phyloP scores from a whole-genome alignment of 2,113 vertebrate genomes.

The Pituophis catenifer region DNA sequence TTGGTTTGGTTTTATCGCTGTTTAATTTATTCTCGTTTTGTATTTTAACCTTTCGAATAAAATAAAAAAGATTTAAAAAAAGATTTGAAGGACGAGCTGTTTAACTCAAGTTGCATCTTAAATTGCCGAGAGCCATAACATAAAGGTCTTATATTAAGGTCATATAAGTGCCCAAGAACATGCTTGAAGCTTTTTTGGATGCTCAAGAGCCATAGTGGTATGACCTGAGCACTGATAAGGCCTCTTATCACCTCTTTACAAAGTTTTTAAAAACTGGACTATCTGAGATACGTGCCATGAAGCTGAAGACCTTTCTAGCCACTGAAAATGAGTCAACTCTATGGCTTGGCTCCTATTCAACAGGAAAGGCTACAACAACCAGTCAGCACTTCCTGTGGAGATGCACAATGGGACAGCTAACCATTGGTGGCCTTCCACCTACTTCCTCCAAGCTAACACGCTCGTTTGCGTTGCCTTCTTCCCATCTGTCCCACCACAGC shows the following conservation, averaged over 20 bases:
- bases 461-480: not conserved
- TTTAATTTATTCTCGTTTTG: not conserved
- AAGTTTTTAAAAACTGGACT: not conserved
- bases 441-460: not conserved
- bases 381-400: not conserved
- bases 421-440: not conserved
- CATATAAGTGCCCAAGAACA: not conserved
- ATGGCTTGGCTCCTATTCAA: not conserved
- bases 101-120: not conserved
- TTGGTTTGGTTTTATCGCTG: not conserved
- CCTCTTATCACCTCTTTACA: not conserved
- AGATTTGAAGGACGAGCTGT: not conserved
- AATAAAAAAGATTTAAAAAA: not conserved
- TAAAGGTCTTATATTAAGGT: not conserved
- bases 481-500: not conserved
- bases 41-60: not conserved
- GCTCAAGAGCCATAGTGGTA: not conserved
- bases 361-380: not conserved
- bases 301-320: not conserved
- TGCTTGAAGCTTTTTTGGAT: not conserved
- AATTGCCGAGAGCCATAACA: not conserved
- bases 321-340: not conserved
- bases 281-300: not conserved
- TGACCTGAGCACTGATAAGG: not conserved
- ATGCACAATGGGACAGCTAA: not conserved